Evolutionary conservation across 2,797 vertebrate species (phyloP), one percentile per base, ranked within the genome.

Genomic region (Mus caroli): DNA sequence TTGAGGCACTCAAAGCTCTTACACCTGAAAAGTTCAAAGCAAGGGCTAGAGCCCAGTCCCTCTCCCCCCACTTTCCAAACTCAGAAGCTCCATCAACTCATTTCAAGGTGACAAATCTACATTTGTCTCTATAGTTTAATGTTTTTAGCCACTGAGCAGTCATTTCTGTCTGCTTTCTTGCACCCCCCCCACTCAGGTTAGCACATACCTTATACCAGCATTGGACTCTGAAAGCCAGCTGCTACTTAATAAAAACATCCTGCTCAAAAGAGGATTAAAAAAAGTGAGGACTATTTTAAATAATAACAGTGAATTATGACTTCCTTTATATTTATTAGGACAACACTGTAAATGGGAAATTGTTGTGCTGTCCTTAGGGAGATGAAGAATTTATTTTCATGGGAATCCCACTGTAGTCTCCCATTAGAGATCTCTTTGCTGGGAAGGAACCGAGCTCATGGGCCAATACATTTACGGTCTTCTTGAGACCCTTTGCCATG

Each of bases 311-410:
- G 88, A 96, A 96, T 98, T 94, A 96, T 6, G 93, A 97, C 95
- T 97, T 97, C 96, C 89, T 96, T 82, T 89, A 75, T 93, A 96
- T 92, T 96, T 96, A 96, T 90, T 95, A 96, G 80, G 96, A 92
- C 78, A 94, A 94, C 73, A 78, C 69, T 94, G 62, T 89, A 96
- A 87, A 94, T 90, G 94, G 92, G 96, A 97, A 97, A 76, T 76
- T 88, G 95, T 90, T 92, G 92, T 94, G 60, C 60, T 90, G 90
- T 88, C 95, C 88, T 76, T 78, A 88, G 96, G 91, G 90, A 96
- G 40, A 90, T 28, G 90, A 84, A 77, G 90, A 86, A 87, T 92
- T 95, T 94, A 56, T 96, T 97, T 97, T 75, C 88, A 88, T 86
- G 94, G 92, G 96, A 97, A 96, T 95, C 76, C 95, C 84, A 92